phyloP scores from a whole-genome alignment of 2,113 vertebrate species.

The Benthochromis sp. region DNA sequence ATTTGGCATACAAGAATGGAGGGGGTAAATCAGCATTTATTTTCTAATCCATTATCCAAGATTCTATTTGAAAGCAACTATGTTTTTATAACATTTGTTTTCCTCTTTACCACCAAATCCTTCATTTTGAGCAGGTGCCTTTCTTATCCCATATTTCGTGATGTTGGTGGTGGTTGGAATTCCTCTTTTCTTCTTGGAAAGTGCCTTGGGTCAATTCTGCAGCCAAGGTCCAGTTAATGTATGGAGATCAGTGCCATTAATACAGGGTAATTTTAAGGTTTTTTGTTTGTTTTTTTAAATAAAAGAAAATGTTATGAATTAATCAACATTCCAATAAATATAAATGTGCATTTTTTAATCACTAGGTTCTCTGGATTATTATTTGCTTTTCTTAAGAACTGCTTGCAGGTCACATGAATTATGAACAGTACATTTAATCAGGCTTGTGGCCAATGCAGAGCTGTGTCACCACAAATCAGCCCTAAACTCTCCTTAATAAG shows the following conservation, averaged over 20 bases:
- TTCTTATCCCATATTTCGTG: conserved; percentile 85
- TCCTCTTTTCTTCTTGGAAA: conserved; percentile 92
- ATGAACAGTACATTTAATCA: not conserved
- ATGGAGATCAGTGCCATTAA: conserved; percentile 83
- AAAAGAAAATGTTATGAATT: not conserved
- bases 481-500: not conserved
- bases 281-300: rapidly evolving
- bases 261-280: conserved; percentile 76
- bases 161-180: conserved; percentile 88
- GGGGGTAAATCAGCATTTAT: conserved; percentile 71
- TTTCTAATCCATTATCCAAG: not conserved
- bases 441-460: not conserved
- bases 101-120: not conserved
- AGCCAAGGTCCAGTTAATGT: conserved; percentile 86
- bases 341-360: not conserved
- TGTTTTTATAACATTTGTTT: not conserved
- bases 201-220: conserved; percentile 90
- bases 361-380: not conserved
- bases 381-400: not conserved
- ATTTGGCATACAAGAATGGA: conserved; percentile 89
- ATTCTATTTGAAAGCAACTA: not conserved
- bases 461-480: not conserved
- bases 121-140: conserved; percentile 75
- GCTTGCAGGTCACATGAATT: not conserved
- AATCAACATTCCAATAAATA: not conserved